Percentiles rank a stretch among this genome's conserved stretches.
Conservation (phyloP, 2,113 vertebrate species). For the Herpetotheres cachinnans region DNA sequence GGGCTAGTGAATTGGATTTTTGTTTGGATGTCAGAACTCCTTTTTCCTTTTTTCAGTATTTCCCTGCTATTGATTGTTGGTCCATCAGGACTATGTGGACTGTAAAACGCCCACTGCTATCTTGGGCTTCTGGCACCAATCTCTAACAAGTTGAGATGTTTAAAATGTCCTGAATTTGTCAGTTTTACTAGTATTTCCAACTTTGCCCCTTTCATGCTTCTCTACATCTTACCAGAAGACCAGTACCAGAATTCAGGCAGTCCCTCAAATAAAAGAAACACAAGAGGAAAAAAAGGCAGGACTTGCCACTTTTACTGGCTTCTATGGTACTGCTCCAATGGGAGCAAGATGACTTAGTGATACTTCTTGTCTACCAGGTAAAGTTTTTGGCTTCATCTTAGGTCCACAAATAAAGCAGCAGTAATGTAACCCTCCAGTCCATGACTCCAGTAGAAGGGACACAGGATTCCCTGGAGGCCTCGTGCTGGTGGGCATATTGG, state of each 20-base stretch:
- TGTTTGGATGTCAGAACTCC: background rate
- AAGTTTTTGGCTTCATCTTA: background rate
- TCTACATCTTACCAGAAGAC: background rate
- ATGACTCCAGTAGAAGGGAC: too few species aligned
- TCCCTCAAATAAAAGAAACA: background rate
- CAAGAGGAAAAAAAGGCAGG: background rate
- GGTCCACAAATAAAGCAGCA: background rate
- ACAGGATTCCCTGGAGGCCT: too few species aligned
- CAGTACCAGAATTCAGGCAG: background rate
- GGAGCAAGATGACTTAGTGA: background rate
- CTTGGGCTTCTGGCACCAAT: background rate
- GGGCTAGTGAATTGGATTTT: background rate
- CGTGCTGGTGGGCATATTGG: accelerated
- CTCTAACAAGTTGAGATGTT: background rate
- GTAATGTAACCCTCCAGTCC: too few species aligned
- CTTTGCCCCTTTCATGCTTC: background rate
- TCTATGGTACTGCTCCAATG: accelerated
- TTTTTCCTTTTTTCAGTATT: background rate
- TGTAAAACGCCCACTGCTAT: accelerated
- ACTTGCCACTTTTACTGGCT: accelerated
- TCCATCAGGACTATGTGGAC: background rate
- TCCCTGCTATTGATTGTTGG: background rate
- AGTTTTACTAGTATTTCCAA: background rate
- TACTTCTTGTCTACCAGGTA: accelerated
- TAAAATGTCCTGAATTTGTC: background rate